Evolutionary conservation across 2,888 invertebrate genomes (phyloP).

Genomic region (Norana najaformis): DNA sequence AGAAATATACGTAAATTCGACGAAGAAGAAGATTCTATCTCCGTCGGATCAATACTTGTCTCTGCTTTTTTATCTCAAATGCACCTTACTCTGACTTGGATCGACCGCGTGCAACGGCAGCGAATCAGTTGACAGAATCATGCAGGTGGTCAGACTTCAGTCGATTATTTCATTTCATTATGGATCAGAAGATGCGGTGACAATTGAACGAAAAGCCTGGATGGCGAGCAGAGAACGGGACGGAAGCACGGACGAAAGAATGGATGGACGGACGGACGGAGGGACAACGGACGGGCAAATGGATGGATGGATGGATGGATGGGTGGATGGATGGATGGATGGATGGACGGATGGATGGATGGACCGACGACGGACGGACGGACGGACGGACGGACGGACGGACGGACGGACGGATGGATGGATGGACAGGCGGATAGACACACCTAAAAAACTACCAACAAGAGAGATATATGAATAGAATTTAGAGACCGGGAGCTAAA

Average conservation of each 20-base stretch:
- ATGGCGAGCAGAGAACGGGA: neutral
- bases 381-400: neutral
- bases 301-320: neutral
- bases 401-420: neutral
- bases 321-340: no score
- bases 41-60: neutral
- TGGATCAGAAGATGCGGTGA: neutral
- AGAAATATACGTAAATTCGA: neutral
- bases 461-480: neutral
- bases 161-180: neutral
- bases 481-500: neutral
- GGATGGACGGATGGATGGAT: no score
- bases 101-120: neutral
- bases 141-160: neutral
- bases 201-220: neutral
- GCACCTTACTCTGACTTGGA: neutral
- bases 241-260: neutral
- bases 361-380: neutral
- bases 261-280: neutral
- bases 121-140: neutral
- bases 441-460: neutral
- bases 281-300: neutral
- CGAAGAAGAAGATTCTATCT: neutral
- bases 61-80: neutral
- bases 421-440: neutral